Evolutionary conservation across 2,888 invertebrate species (phyloP).

Genomic region (Agrilus biguttatus): DNA sequence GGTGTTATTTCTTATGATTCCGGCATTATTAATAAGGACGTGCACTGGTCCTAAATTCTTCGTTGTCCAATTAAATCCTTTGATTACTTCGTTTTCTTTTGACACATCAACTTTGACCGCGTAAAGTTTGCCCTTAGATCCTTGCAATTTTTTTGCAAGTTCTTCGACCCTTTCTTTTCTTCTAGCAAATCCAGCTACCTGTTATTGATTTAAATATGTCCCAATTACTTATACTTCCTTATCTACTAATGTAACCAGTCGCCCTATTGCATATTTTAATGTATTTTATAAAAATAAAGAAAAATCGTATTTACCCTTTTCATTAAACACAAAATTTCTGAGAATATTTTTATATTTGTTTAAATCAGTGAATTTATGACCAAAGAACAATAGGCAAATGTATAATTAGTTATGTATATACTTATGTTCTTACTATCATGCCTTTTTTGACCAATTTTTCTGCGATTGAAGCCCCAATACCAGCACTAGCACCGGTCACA

Average conservation of each 20-base stretch:
- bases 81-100: conserved; percentile 11
- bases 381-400: too few relatives aligned
- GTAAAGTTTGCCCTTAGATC: conserved; percentile 9
- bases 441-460: conserved; percentile 32
- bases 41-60: conserved; percentile 13
- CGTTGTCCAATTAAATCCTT: conserved; percentile 11
- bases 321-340: too few relatives aligned
- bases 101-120: conserved; percentile 10
- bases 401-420: too few relatives aligned
- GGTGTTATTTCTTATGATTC: conserved; percentile 6
- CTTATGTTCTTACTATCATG: conserved; percentile 15
- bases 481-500: conserved; percentile 46
- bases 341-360: too few relatives aligned
- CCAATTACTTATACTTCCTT: too few relatives aligned
- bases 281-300: too few relatives aligned
- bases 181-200: conserved; percentile 12
- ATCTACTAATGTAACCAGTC: too few relatives aligned
- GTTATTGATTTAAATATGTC: too few relatives aligned
- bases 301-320: too few relatives aligned
- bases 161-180: conserved; percentile 9
- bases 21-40: conserved; percentile 15
- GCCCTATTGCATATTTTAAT: too few relatives aligned
- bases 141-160: conserved; percentile 5
- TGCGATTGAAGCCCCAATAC: conserved; percentile 38
- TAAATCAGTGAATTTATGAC: too few relatives aligned